Evolutionary conservation across 2,888 invertebrate species (phyloP), one percentile per base, ranked within the genome.

Genomic region (Erannis defoliaria): DNA sequence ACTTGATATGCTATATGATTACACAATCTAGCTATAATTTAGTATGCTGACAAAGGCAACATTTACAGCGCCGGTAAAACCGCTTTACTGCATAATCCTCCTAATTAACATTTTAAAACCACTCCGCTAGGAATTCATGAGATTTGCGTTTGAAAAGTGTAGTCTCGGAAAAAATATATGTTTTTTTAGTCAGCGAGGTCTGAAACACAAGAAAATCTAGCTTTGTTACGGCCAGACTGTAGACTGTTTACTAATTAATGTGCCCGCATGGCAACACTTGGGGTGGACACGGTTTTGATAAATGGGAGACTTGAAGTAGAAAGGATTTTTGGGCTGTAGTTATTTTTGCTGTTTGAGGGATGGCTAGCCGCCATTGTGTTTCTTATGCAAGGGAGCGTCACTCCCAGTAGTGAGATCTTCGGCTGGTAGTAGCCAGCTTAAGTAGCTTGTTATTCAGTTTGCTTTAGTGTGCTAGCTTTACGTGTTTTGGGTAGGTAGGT

Each of bases 231-330:
- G 81, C 78, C 85, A 82, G 86, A 83, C 86, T 79, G 81, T 78
- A 80, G 78, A 81, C 88, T 88, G 88, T 88, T 85, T 88, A 89
- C 89, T 90, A 90, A 90, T 90, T 89, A 90, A 88, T 88, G 88
- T 82, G 85, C 88, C 89, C 88, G 88, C 86, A 89, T 89, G 88
- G 81, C 79, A 80, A 78, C 79, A 67, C 51, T 58, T 76, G 74
- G 77, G 72, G 81, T 74, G 50, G 48, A 84, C 77, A 82, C 62
- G 48, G 21, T 18, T 51, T 49, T 5, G 12, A n/a, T 9, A 6
- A 35, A 35, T 37, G 35, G 48, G 35, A 14, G 49, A 35, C 14
- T 38, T 19, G 10, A 1, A 5, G 19, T 38, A 1, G 38, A 9
- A 38, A 19, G 18, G 38, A 18, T 10, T 38, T 38, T 38, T 9